Percentiles rank a stretch among this genome's conserved stretches.
Conservation (phyloP, 1,140 invertebrate species). For the Xylocopa sonorina region DNA sequence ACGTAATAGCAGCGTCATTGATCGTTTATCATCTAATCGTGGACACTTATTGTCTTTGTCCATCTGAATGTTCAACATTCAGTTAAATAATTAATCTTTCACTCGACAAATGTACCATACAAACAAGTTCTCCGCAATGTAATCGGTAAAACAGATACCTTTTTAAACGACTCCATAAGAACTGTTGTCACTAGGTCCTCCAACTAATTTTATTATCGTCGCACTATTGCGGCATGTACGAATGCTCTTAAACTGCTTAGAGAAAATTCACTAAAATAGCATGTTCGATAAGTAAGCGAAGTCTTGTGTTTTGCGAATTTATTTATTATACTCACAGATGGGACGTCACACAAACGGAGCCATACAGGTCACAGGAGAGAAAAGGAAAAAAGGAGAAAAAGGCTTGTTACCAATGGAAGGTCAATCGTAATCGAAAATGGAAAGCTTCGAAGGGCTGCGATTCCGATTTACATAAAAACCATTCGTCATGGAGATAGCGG, state of each 20-base stretch:
- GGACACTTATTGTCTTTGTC: no score
- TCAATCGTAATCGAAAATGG: slow-evolving; percentile 40
- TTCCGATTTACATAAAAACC: slow-evolving; percentile 53
- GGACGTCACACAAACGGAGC: no score
- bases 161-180: neutral
- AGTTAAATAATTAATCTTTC: slow-evolving; percentile 1
- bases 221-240: neutral
- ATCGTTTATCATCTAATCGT: neutral
- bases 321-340: no score
- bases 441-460: slow-evolving; percentile 20
- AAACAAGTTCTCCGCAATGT: neutral
- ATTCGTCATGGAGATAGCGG: slow-evolving; percentile 51
- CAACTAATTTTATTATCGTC: neutral
- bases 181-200: neutral
- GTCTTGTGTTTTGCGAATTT: no score
- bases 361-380: neutral
- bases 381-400: neutral
- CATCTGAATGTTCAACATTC: no score
- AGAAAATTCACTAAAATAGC: neutral
- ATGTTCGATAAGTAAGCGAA: no score
- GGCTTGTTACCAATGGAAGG: slow-evolving; percentile 18
- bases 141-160: neutral
- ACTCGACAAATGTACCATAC: no score
- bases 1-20: neutral
- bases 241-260: neutral